These are phyloP conservation scores for Carabus problematicus DNA, from an alignment of 2,888 invertebrate genomes.

Conservation along the genomic window DNA sequence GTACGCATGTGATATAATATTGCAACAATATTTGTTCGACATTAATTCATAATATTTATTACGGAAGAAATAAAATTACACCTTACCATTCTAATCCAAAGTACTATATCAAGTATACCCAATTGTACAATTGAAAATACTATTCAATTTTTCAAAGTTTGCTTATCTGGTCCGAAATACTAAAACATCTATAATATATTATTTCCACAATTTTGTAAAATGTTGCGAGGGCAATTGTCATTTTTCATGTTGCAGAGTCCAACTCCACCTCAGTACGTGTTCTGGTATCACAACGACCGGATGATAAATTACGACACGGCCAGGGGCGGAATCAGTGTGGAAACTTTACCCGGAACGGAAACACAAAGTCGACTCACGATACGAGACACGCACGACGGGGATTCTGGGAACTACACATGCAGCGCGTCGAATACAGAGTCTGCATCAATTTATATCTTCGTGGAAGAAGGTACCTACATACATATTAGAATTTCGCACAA, in stretches of 20 bases:
- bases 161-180: neutral
- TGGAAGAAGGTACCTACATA: conserved; percentile 73
- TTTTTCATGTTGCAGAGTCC: conserved; percentile 74
- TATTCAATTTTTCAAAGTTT: too few relatives aligned
- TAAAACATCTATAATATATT: conserved; percentile 9
- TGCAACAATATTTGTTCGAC: too few relatives aligned
- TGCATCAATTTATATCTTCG: conserved; percentile 88
- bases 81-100: too few relatives aligned
- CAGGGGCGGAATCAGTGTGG: conserved; percentile 81
- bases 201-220: conserved; percentile 9
- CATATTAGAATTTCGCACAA: neutral
- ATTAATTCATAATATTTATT: too few relatives aligned
- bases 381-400: conserved; percentile 80
- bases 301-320: conserved; percentile 93
- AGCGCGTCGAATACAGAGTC: conserved; percentile 89
- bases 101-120: too few relatives aligned
- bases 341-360: conserved; percentile 82
- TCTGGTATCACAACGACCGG: conserved; percentile 94
- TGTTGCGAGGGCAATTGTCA: conserved; percentile 9
- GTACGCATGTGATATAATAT: too few relatives aligned
- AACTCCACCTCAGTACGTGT: conserved; percentile 91
- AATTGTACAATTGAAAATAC: too few relatives aligned
- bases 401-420: conserved; percentile 92
- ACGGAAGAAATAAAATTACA: too few relatives aligned
- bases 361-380: conserved; percentile 88